Conservation (phyloP, 1,140 invertebrate species). For the Melipona quadrifasciata region DNA sequence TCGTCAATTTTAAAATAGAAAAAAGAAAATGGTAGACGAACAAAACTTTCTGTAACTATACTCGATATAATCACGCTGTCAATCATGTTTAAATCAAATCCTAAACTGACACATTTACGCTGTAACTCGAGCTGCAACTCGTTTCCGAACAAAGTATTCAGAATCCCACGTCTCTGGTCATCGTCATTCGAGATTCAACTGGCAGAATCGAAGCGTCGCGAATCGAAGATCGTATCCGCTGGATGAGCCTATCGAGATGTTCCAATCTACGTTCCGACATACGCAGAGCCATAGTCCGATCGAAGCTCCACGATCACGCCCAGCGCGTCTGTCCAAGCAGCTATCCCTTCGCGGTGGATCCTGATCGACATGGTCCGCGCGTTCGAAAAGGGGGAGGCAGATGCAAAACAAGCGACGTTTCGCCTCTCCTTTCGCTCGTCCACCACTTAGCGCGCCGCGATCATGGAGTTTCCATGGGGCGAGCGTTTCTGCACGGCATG, state of each 20-base stretch:
- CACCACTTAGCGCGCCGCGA: slow-evolving; percentile 60
- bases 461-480: slow-evolving; percentile 40
- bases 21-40: too few relatives aligned
- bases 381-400: slow-evolving; percentile 6
- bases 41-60: too few relatives aligned
- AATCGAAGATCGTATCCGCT: slow-evolving; percentile 34
- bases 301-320: slow-evolving; percentile 27
- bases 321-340: slow-evolving; percentile 19
- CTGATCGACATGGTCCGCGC: slow-evolving; percentile 22
- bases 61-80: too few relatives aligned
- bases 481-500: slow-evolving; percentile 59
- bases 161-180: background rate
- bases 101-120: too few relatives aligned
- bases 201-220: background rate
- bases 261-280: slow-evolving; percentile 22
- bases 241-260: slow-evolving; percentile 19
- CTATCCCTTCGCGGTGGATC: slow-evolving; percentile 4
- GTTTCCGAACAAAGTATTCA: too few relatives aligned
- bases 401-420: slow-evolving; percentile 60
- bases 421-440: slow-evolving; percentile 36
- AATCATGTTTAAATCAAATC: too few relatives aligned
- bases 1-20: too few relatives aligned
- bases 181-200: background rate
- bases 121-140: too few relatives aligned
- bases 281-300: slow-evolving; percentile 8